These are phyloP conservation scores for Stichodactyla mertensii DNA, from an alignment of 64 coral and sea anemone species.

Conservation along the genomic window DNA sequence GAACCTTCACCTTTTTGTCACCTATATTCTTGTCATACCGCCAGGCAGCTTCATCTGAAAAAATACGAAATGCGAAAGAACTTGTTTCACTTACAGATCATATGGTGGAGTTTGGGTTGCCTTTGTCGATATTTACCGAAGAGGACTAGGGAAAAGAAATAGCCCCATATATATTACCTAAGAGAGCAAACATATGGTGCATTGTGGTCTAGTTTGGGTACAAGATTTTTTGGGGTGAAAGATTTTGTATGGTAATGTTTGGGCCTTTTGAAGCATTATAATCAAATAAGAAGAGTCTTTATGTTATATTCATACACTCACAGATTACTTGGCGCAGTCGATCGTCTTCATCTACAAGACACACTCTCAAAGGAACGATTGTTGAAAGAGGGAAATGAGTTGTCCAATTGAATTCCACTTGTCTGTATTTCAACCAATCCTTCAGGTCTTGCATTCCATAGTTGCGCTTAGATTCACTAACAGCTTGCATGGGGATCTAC, in stretches of 20 bases:
- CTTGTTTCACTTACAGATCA: neutral
- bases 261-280: neutral
- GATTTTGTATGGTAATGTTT: too few species aligned
- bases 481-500: conserved; percentile 66
- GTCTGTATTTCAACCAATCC: conserved; percentile 60
- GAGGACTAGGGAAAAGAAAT: too few species aligned
- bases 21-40: conserved; percentile 56
- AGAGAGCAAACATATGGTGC: too few species aligned
- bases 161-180: too few species aligned
- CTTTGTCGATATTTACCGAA: too few species aligned
- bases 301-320: conserved; percentile 12
- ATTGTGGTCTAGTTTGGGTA: too few species aligned
- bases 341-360: conserved; percentile 65
- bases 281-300: neutral
- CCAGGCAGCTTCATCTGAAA: conserved; percentile 61
- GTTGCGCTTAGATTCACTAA: conserved; percentile 77
- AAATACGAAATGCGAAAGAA: neutral
- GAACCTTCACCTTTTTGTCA: conserved; percentile 31
- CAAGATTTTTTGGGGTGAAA: too few species aligned
- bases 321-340: conserved; percentile 64
- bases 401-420: conserved; percentile 54
- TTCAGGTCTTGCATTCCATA: conserved; percentile 57
- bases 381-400: conserved; percentile 71
- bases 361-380: conserved; percentile 68
- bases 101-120: too few species aligned